Conservation (phyloP, 1,140 invertebrate genomes). For the Listronotus oregonensis region DNA sequence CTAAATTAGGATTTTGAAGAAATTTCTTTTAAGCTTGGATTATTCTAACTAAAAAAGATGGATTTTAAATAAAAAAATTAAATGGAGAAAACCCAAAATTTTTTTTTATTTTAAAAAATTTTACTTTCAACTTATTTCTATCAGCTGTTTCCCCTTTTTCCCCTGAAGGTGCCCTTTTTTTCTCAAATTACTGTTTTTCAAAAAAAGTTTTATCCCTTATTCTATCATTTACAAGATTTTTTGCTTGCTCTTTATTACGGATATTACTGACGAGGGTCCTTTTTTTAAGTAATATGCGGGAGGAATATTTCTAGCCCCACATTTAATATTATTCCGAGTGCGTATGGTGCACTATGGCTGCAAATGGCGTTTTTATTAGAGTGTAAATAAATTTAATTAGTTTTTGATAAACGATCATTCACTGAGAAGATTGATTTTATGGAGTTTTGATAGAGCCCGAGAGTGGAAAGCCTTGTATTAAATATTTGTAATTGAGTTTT, state of each 20-base stretch:
- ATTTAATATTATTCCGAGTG: constrained; percentile 24
- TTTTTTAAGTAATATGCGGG: constrained; percentile 37
- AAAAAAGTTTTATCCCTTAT: constrained; percentile 8
- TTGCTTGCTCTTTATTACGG: constrained; percentile 28
- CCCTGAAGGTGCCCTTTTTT: background rate
- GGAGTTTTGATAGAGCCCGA: constrained; percentile 13
- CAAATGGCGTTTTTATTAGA: constrained; percentile 37
- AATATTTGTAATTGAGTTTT: background rate
- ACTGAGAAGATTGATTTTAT: constrained; percentile 25
- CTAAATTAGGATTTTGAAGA: too few species aligned
- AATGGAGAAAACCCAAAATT: too few species aligned
- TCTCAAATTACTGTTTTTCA: constrained; percentile 30
- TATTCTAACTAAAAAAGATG: too few species aligned
- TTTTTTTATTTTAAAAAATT: too few species aligned
- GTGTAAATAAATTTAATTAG: constrained; percentile 38
- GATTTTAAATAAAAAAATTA: too few species aligned
- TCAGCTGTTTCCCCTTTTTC: too few species aligned
- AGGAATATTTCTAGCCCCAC: constrained; percentile 23
- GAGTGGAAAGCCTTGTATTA: constrained; percentile 22
- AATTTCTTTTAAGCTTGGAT: too few species aligned
- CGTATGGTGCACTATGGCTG: constrained; percentile 22
- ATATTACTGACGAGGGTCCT: constrained; percentile 18
- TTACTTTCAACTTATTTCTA: too few species aligned
- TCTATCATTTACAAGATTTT: constrained; percentile 35
- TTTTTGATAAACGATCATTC: constrained; percentile 34